A percentile compares a stretch with the other conserved stretches of the same genome.
These are phyloP conservation scores for Ischnura elegans DNA, from an alignment of 2,888 invertebrate genomes.

Conservation along the genomic window DNA sequence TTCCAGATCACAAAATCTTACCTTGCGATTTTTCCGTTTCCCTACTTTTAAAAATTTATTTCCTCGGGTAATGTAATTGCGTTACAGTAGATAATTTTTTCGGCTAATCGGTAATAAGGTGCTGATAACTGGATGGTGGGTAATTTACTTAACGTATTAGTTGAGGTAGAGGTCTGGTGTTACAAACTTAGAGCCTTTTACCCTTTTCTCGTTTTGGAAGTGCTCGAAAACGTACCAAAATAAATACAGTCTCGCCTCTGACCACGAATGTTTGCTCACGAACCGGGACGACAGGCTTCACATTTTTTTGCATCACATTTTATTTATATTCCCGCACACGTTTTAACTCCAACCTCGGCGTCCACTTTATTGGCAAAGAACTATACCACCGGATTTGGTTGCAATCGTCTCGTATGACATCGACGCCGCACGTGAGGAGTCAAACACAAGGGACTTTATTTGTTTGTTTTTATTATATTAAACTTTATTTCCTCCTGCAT, in stretches of 20 bases:
- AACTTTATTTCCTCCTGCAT: background rate
- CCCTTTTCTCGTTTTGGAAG: background rate
- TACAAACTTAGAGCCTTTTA: background rate
- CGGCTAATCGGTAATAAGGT: too few species aligned
- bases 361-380: conserved; percentile 15
- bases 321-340: background rate
- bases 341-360: conserved; percentile 10
- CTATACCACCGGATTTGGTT: background rate
- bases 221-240: background rate
- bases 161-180: too few species aligned
- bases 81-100: too few species aligned
- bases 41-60: too few species aligned
- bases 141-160: too few species aligned
- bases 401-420: background rate
- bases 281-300: background rate
- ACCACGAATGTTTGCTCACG: background rate
- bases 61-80: too few species aligned
- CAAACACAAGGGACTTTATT: background rate
- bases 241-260: background rate
- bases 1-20: too few species aligned
- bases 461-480: too few species aligned
- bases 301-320: background rate
- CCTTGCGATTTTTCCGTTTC: too few species aligned
- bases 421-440: conserved; percentile 10
- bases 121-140: too few species aligned